Evolutionary conservation across 1,140 invertebrate genomes (phyloP), one percentile per base, ranked within the genome.

Genomic region (Eupristina koningsbergeri): DNA sequence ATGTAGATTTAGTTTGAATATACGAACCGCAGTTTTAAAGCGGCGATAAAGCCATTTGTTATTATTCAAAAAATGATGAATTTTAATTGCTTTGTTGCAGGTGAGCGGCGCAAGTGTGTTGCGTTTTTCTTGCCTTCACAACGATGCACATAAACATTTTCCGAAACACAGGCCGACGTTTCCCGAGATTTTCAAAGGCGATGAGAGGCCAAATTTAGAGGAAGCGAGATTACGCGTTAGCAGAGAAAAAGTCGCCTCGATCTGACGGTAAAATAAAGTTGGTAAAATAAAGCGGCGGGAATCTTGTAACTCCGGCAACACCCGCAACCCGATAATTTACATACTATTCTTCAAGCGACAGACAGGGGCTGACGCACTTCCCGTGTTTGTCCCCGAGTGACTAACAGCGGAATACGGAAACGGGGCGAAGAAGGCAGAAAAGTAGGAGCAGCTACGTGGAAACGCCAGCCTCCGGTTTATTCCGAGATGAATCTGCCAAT

Each of bases 371-470:
- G 69, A 73, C 69, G 69, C 69, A 73, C 41, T 73, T 73, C 69
- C 69, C 19, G 41, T 75, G 39, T 45, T 75, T 75, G 50, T 75
- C 13, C 47, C 47, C 29, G 45, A n/a, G 47, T 75, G 73, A 75
- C 73, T 75, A 75, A 75, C 29, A 29, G 41, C 13, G 45, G 29
- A 75, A 53, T 39, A 63, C 39, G 75, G 47, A 58, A 61, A 77
- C 75, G 75, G n/a, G 31, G 31, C 75, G 47, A 61, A n/a, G 34
- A 75, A 75, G 34, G 45, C 53, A 5, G 53, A 58, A 22, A 7
- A 26, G 22, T 3, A 58, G 5, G 45, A 26, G 41, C 73, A 73
- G 41, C 11, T 29, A 31, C 73, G 45, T 29, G 41, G 69, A 73
- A 36, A 8, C 39, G 26, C 26, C 22, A 3, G 69, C n/a, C 39